A percentile compares a stretch with the other conserved stretches of the same genome.
Evolutionary conservation across 2,797 vertebrate genomes (phyloP).

Genomic region (Poecilia wingei): DNA sequence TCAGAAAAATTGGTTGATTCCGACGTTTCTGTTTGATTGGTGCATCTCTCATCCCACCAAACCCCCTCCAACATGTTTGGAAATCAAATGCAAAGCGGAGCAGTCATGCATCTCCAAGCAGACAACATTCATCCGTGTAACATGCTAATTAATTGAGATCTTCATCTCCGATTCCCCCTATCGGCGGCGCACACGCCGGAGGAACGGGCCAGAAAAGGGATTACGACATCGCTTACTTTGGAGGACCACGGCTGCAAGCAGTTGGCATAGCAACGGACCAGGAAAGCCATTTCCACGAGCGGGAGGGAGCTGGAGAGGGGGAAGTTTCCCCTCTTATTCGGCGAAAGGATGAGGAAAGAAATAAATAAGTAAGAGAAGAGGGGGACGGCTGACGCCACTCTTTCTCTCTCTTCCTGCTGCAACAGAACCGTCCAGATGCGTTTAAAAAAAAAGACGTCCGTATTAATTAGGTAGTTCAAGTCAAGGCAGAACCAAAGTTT

Average conservation of each 20-base stretch:
- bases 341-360: constrained; percentile 58
- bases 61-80: not conserved
- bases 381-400: constrained; percentile 17
- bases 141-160: constrained; percentile 43
- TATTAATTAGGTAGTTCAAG: constrained; percentile 15
- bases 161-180: constrained; percentile 34
- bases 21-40: not conserved
- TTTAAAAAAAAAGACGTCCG: not conserved
- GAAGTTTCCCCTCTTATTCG: constrained; percentile 85
- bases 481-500: constrained; percentile 29
- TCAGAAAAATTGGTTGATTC: not conserved
- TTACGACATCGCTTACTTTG: constrained; percentile 96
- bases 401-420: constrained; percentile 16
- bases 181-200: constrained; percentile 40
- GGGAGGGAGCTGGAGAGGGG: constrained; percentile 66
- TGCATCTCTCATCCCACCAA: not conserved
- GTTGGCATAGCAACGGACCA: constrained; percentile 99
- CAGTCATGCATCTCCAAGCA: constrained; percentile 22
- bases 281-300: constrained; percentile 95
- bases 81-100: constrained; percentile 24
- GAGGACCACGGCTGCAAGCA: constrained; percentile 99
- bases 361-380: constrained; percentile 33
- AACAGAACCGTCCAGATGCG: constrained; percentile 21
- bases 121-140: constrained; percentile 32
- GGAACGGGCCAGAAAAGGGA: constrained; percentile 69